Evolutionary conservation across 2,113 vertebrate species (phyloP).

Genomic region (Callionymus lyra): DNA sequence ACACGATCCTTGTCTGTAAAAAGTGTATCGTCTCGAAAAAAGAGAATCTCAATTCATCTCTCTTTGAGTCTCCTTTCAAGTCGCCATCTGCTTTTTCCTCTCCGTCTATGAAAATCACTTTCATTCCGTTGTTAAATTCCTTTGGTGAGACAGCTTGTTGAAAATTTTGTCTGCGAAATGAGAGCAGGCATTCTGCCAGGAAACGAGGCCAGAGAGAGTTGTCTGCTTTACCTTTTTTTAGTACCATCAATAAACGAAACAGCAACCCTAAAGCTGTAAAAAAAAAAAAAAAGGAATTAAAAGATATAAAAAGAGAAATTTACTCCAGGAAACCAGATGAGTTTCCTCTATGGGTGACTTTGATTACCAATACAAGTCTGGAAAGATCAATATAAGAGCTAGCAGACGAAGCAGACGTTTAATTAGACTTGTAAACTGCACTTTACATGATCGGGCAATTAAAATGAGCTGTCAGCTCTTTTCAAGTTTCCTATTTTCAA

Average conservation of each 20-base stretch:
- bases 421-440: slow-evolving; percentile 18
- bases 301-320: slow-evolving; percentile 25
- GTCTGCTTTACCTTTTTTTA: slow-evolving; percentile 23
- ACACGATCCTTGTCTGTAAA: slow-evolving; percentile 34
- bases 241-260: slow-evolving; percentile 34
- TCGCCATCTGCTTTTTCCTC: slow-evolving; percentile 26
- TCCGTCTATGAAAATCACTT: slow-evolving; percentile 43
- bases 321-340: slow-evolving; percentile 35
- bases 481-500: background rate
- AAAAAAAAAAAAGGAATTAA: slow-evolving; percentile 11
- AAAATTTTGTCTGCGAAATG: slow-evolving; percentile 31
- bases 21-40: slow-evolving; percentile 47
- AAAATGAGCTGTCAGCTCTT: background rate
- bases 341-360: slow-evolving; percentile 43
- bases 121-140: slow-evolving; percentile 42
- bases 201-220: slow-evolving; percentile 16
- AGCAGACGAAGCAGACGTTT: slow-evolving; percentile 30
- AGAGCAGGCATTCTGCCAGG: slow-evolving; percentile 29
- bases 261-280: slow-evolving; percentile 1
- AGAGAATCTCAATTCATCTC: slow-evolving; percentile 46
- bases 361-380: slow-evolving; percentile 38
- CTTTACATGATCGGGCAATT: slow-evolving; percentile 14
- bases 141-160: slow-evolving; percentile 36
- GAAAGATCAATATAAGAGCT: slow-evolving; percentile 29
- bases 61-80: slow-evolving; percentile 24